Conservation (phyloP, 2,888 invertebrate species). For the Hirtodrosophila duncani region DNA sequence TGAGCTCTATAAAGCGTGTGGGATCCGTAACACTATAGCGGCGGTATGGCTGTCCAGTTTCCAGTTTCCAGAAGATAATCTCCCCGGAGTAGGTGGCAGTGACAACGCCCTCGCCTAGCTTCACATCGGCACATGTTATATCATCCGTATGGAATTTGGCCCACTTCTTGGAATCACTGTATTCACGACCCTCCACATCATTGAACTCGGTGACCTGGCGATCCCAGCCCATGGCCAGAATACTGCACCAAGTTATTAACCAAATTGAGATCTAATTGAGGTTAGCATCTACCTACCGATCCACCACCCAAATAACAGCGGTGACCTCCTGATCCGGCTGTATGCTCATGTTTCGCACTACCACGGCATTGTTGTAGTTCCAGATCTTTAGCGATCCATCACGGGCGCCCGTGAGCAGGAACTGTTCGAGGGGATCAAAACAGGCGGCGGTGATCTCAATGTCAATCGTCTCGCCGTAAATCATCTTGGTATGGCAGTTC, state of each 20-base stretch:
- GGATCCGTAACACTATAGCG: slow-evolving; percentile 77
- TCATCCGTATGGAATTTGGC: slow-evolving; percentile 85
- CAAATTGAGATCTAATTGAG: neutral
- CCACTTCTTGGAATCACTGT: slow-evolving; percentile 84
- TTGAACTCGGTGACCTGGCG: slow-evolving; percentile 85
- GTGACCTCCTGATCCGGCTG: slow-evolving; percentile 82
- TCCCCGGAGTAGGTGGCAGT: slow-evolving; percentile 88
- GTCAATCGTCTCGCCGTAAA: slow-evolving; percentile 82
- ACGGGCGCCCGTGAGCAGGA: slow-evolving; percentile 87
- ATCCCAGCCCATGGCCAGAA: slow-evolving; percentile 89
- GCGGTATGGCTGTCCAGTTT: slow-evolving; percentile 87
- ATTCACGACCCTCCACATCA: slow-evolving; percentile 80
- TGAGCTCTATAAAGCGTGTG: slow-evolving; percentile 73
- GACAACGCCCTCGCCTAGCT: slow-evolving; percentile 84
- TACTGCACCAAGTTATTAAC: slow-evolving; percentile 77
- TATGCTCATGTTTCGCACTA: slow-evolving; percentile 84
- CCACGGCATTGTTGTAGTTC: slow-evolving; percentile 90
- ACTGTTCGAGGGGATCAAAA: slow-evolving; percentile 85
- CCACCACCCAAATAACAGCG: slow-evolving; percentile 81
- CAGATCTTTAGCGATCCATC: slow-evolving; percentile 88
- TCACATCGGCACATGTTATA: slow-evolving; percentile 84
- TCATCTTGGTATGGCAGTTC: slow-evolving; percentile 84
- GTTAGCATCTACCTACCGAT: slow-evolving; percentile 77
- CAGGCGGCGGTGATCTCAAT: slow-evolving; percentile 76
- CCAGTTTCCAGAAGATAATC: slow-evolving; percentile 88